Percentiles rank a stretch among this genome's conserved stretches.
phyloP scores from a whole-genome alignment of 1,140 invertebrate genomes.

The Drosophila nigromelanica region DNA sequence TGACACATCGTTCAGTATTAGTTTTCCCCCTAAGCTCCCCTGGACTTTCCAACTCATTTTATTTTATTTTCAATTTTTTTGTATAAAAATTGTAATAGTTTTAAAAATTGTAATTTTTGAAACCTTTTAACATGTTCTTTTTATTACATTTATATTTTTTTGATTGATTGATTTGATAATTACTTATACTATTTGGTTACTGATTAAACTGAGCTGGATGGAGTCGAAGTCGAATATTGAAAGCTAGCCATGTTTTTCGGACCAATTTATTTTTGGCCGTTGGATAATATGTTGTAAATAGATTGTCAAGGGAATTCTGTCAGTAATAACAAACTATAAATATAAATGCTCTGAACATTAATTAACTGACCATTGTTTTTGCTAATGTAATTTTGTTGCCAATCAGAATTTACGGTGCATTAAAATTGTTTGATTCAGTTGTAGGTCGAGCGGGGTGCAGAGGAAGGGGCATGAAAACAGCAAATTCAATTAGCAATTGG shows the following conservation, averaged over 20 bases:
- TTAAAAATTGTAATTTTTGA: no score
- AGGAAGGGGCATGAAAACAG: conserved; percentile 21
- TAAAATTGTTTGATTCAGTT: conserved; percentile 64
- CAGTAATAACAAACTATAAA: conserved; percentile 33
- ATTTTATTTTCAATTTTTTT: no score
- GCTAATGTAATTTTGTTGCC: conserved; percentile 50
- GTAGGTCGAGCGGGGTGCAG: not conserved
- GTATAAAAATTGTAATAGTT: no score
- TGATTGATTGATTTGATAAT: not conserved
- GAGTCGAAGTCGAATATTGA: not conserved
- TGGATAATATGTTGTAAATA: conserved; percentile 8
- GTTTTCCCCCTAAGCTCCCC: no score
- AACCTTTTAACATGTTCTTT: no score
- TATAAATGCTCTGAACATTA: conserved; percentile 44
- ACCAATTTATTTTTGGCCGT: conserved; percentile 29
- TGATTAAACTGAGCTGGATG: no score
- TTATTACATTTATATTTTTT: no score
- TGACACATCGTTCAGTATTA: no score
- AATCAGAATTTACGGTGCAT: conserved; percentile 58
- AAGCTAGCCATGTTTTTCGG: no score
- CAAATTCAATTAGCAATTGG: conserved; percentile 76
- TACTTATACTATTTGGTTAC: not conserved
- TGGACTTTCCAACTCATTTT: no score
- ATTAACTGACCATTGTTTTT: conserved; percentile 60
- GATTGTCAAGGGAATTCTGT: conserved; percentile 2